Evolutionary conservation across 2,797 vertebrate genomes (phyloP), one percentile per base, ranked within the genome.

Genomic region (Sebastes minor): DNA sequence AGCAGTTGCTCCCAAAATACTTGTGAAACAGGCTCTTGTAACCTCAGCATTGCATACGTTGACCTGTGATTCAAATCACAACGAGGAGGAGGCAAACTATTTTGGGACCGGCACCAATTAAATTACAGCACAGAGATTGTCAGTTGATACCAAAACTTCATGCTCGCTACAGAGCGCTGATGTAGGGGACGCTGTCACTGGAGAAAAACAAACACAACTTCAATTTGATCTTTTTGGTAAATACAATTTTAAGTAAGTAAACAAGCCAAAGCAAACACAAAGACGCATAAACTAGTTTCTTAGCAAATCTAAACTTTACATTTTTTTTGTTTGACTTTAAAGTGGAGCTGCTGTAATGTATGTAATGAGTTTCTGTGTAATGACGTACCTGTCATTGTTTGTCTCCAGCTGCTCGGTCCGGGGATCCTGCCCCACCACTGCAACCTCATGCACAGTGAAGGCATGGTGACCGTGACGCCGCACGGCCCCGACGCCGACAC

Each of bases 371-470:
- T n/a, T 35, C 6, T 38, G 38, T 20, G 25, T 49, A 28, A 28
- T 68, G 20, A 76, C 27, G 14, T 25, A 3, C 16, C 14, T 30
- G 3, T 5, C 4, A 0, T 18, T 33, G 7, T 84, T 14, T 9
- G 6, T 42, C 52, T 74, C 2, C 70, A 99, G 98, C 93, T 99
- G 79, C 97, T 99, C 35, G 98, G 98, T 4, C 97, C 97, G 2
- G 99, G 98, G 23, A 96, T 99, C 78, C 96, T 98, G 9, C 97
- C 98, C 59, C 98, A 99, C 91, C 98, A 99, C 90, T 99, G 99
- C 89, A 97, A 99, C 92, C 97, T 99, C 80, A 98, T 97, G 86
- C 98, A 99, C 92, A 97, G 97, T 57, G 98, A 99, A 28, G 98
- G 98, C 0, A 96, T 99, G 90, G 98, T 99, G 71, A 99, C 97